Percentiles rank a stretch among this genome's conserved stretches.
Evolutionary conservation across 2,888 invertebrate species (phyloP).

Genomic region (Cheilosia soror): DNA sequence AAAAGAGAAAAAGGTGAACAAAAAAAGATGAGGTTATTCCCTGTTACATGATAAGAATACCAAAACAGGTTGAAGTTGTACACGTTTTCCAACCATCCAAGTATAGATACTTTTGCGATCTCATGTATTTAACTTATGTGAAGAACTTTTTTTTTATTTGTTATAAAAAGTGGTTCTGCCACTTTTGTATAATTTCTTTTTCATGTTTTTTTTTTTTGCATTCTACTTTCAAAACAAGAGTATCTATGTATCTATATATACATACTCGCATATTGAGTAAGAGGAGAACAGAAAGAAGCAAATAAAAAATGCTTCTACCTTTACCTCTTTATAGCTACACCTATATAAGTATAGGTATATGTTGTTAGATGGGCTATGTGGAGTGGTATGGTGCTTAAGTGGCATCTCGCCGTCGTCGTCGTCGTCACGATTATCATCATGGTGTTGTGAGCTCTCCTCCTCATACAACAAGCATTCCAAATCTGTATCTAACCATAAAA

Average conservation of each 20-base stretch:
- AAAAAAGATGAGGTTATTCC: conserved; percentile 65
- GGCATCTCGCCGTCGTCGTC: conserved; percentile 68
- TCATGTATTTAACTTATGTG: conserved; percentile 32
- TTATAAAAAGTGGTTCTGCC: conserved; percentile 70
- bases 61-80: conserved; percentile 74
- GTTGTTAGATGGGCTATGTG: conserved; percentile 59
- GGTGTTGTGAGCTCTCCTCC: conserved; percentile 37
- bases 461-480: conserved; percentile 54
- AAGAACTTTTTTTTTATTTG: conserved; percentile 50
- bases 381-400: conserved; percentile 67
- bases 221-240: conserved; percentile 59
- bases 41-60: conserved; percentile 73
- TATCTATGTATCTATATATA: background rate
- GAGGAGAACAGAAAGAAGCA: conserved; percentile 30
- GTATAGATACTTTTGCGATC: conserved; percentile 49
- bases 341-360: conserved; percentile 48
- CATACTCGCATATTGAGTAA: conserved; percentile 14
- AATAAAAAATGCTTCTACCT: conserved; percentile 32
- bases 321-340: conserved; percentile 15
- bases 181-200: conserved; percentile 69
- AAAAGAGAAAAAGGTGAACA: conserved; percentile 21
- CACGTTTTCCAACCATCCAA: conserved; percentile 60
- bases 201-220: conserved; percentile 60
- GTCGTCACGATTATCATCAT: conserved; percentile 51
- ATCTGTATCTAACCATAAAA: conserved; percentile 65